Evolutionary conservation across 1,140 invertebrate genomes (phyloP), one percentile per base, ranked within the genome.

Genomic region (Drosophila nannoptera): DNA sequence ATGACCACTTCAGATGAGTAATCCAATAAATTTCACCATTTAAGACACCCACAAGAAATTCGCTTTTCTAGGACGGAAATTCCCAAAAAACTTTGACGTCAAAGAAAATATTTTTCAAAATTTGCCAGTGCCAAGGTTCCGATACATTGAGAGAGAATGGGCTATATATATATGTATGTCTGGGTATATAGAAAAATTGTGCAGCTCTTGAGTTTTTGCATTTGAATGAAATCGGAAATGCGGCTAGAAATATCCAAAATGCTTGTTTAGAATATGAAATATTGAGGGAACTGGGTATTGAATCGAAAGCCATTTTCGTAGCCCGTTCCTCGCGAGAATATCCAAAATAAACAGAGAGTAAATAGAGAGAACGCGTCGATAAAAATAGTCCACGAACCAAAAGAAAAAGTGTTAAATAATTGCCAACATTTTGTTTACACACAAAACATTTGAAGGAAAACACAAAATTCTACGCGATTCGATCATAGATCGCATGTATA

Each of bases 371-470:
- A 36, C 50, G n/a, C 31, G 12, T 8, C 14, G 50, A 36, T 40
- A 63, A 45, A 70, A 66, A 65, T 69, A 69, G 61, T 29, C n/a
- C 14, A 11, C 33, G 35, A 53, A 22, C 63, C 64, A 77, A 78
- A n/a, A n/a, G 12, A 43, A 42, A 73, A 77, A 81, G 78, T 82
- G 78, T 81, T 81, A 81, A 81, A 81, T 82, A 82, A 81, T 81
- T 81, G 77, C 73, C 60, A 65, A 59, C 9, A 31, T 60, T 7
- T 66, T 66, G 54, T 22, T 58, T 74, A 68, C 59, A 78, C 54
- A 76, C 54, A 66, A 49, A 54, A 73, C 32, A 59, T 46, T 53
- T 40, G 35, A 62, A 48, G 22, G 45, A 67, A 61, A 45, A 67
- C 32, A 50, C 35, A 32, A 50, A 67, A 32, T 45, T 61, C 60